Base-by-base conservation (phyloP, 2,888 invertebrate genomes). In the Anarsia innoxiella region DNA sequence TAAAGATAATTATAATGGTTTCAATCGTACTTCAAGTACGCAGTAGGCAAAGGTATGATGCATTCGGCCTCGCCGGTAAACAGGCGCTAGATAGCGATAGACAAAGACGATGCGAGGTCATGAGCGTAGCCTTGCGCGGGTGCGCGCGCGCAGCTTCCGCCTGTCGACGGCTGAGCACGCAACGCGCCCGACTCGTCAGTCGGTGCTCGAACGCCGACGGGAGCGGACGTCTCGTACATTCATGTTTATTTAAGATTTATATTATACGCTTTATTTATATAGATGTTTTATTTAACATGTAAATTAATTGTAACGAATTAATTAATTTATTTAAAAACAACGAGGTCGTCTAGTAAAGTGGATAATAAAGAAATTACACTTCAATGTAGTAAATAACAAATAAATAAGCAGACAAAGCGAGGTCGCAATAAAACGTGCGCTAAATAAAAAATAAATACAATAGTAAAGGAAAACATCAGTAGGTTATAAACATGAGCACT, bases 81-180 rank as follows among this genome's bases (percentile, higher is more conserved):
- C 78, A 78, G 77, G 74, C 77, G 75, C 59, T 79, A 82, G 82
- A 82, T 80, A 80, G 78, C 68, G 69, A 77, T 82, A 83, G 83
- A 83, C 83, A 83, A 82, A 83, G 82, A 80, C 82, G 76, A 69
- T 53, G 79, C 83, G 83, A 83, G 83, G 83, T 83, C 83, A 82
- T 71, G 83, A 83, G 80, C 82, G 76, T 70, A 83, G 83, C 83
- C 82, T 83, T 83, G 83, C 70, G 78, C 78, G 76, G 72, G 78
- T 73, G 77, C 74, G 75, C 71, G 68, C 61, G 68, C 75, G 68
- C 66, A 61, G 74, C 77, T 77, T 77, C 79, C 80, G 79, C 80
- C 76, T 79, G 70, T 72, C 74, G 72, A 70, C 67, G 66, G 53
- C 47, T 51, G 59, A 57, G 53, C 56, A 54, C 61, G 61, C 60